phyloP scores from a whole-genome alignment of 2,113 vertebrate genomes.

The Gadus chalcogrammus region DNA sequence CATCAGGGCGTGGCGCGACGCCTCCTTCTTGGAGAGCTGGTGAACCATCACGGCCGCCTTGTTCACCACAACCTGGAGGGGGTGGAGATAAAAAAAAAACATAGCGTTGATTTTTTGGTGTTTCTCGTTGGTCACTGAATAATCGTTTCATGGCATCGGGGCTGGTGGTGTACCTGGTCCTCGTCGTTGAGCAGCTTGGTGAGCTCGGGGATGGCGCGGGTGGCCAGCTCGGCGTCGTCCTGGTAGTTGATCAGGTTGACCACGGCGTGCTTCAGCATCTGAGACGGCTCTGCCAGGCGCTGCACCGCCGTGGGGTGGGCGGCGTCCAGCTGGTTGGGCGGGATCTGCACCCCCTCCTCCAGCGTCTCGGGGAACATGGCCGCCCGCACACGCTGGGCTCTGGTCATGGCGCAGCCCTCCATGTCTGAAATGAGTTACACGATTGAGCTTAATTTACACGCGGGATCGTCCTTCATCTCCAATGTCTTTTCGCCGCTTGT shows the following conservation, averaged over 20 bases:
- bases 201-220: constrained; percentile 95
- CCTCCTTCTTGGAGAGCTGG: constrained; percentile 98
- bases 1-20: constrained; percentile 97
- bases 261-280: constrained; percentile 98
- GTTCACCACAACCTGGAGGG: constrained; percentile 90
- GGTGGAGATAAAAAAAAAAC: too few species aligned
- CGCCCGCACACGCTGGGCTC: constrained; percentile 94
- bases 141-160: background rate
- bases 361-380: constrained; percentile 98
- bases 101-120: too few species aligned
- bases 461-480: background rate
- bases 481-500: background rate
- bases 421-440: constrained; percentile 75
- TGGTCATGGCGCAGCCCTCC: constrained; percentile 97
- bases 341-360: constrained; percentile 95
- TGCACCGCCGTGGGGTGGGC: constrained; percentile 96
- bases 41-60: constrained; percentile 99
- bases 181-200: constrained; percentile 98
- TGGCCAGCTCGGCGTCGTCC: constrained; percentile 96
- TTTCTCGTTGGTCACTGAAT: background rate
- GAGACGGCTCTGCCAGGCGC: constrained; percentile 94
- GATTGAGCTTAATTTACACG: too few species aligned
- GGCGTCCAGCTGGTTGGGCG: constrained; percentile 91
- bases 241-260: constrained; percentile 99
- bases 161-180: constrained; percentile 81